These are phyloP conservation scores for Dioctria linearis DNA, from an alignment of 2,888 invertebrate genomes.

Conservation along the genomic window DNA sequence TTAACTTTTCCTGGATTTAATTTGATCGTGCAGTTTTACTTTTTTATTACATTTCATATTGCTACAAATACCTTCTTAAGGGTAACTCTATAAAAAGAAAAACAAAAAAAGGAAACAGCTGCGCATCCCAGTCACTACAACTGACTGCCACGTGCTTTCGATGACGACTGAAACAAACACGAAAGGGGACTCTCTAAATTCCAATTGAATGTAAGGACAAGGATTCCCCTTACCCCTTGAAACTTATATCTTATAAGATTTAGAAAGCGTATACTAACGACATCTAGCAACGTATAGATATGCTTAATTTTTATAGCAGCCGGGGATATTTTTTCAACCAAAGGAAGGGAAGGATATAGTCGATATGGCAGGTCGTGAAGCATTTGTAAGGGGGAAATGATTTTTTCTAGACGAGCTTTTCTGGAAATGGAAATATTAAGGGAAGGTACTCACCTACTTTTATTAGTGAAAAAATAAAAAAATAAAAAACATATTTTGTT, in stretches of 20 bases:
- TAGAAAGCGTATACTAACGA: constrained; percentile 5
- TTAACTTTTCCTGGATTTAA: not conserved
- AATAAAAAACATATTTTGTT: too few species aligned
- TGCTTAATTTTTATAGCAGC: not conserved
- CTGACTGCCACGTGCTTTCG: constrained; percentile 33
- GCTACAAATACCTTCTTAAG: too few species aligned
- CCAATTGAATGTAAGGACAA: not conserved
- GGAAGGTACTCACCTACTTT: too few species aligned
- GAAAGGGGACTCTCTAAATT: too few species aligned
- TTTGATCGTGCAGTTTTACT: not conserved
- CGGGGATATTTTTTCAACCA: not conserved
- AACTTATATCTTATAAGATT: constrained; percentile 1
- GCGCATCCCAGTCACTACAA: constrained; percentile 1
- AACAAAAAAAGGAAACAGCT: not conserved
- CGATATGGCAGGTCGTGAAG: too few species aligned
- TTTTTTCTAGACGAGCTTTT: too few species aligned
- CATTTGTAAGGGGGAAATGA: not conserved
- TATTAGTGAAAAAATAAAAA: too few species aligned
- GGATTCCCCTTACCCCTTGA: constrained; percentile 6
- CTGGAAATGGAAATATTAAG: too few species aligned
- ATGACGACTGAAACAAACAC: constrained; percentile 8
- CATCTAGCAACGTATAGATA: constrained; percentile 26
- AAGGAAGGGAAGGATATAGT: not conserved
- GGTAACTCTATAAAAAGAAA: not conserved
- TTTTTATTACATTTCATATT: too few species aligned